Base-by-base conservation (phyloP, 2,888 invertebrate genomes). In the Mallateleia sp. region DNA sequence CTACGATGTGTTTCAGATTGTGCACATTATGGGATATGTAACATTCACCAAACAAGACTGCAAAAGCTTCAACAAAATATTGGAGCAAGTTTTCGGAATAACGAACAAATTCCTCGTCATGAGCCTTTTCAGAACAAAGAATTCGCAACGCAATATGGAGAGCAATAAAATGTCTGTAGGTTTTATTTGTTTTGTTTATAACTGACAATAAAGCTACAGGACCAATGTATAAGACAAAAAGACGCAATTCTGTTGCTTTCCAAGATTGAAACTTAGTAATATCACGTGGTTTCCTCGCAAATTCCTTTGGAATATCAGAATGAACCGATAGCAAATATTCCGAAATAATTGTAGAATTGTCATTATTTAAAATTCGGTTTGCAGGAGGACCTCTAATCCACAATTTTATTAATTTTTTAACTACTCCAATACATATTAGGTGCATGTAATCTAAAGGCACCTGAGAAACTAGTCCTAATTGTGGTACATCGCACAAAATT, bases 361-460 rank as follows among this genome's bases (percentile, higher is more conserved):
- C 54, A 1, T 3, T 5, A 15, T 1, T 54, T 15, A 52, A 22
- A 24, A 52, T 22, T 52, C 52, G 8, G 14, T 7, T 14, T 22
- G 20, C 24, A 22, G 14, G 20, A 24, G 52, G 24, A 24, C 52
- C 52, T 22, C 5, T 52, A 22, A 24, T 2, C 24, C 9, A 52
- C 22, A 52, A 22, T 15, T 1, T 7, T 22, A 52, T 22, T 1
- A 22, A 22, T 52, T 22, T 52, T 22, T 15, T 52, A 3, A 52
- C 22, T 22, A 22, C 52, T 25, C 89, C 89, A 28, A 89, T 62
- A 62, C 79, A 88, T 28, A 89, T n/a, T n/a, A 45, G 7, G n/a
- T 45, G 45, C 45, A 88, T 86, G 54, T 87, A 89, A 77, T 58
- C 88, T 78, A 20, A 74, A 50, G 66, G 88, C 85, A 66, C 85